Evolutionary conservation across 37 sponge, comb jelly and placozoan species (phyloP), one percentile per base, ranked within the genome.

Genomic region (Halichondria panicea): DNA sequence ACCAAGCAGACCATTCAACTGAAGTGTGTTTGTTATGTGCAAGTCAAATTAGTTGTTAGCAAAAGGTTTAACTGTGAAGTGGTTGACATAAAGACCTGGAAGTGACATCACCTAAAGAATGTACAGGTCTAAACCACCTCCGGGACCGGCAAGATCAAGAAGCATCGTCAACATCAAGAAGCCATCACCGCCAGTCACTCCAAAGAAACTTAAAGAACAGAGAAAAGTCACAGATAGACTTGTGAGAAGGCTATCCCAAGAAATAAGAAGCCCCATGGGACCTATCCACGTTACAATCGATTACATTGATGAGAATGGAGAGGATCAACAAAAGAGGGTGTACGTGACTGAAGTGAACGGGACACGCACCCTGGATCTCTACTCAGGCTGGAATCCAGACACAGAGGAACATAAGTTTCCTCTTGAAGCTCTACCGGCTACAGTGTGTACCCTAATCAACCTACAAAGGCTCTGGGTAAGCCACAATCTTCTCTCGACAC

Each of bases 261-360:
- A 63, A 28, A 5, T 66, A 8, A 72, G 64, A 62, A 81, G 56
- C 27, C 79, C 68, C 32, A 79, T 79, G 79, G 54, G 42, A 4
- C 84, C 77, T 5, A 77, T 76, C 11, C 59, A 68, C 68, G 84
- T 84, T 46, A 63, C 50, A 18, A 12, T 76, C 27, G 84, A 76
- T 37, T 55, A 40, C 9, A 69, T 18, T 39, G 69, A 65, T 15
- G 62, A 60, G 34, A 60, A 72, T 11, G 65, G 68, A 25, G 74
- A 77, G 38, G 24, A 45, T 0, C 35, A 48, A 6, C 45, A 25
- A 5, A 81, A 76, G 68, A 77, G 13, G 1, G 88, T 87, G 24
- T 87, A 87, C 63, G 92, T 91, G 30, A 86, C 72, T n/a, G 75
- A 87, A 28, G 84, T 86, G 39, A 83, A 73, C 34, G 88, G 92